Conservation (phyloP, 2,888 invertebrate genomes). For the Panopea generosa region DNA sequence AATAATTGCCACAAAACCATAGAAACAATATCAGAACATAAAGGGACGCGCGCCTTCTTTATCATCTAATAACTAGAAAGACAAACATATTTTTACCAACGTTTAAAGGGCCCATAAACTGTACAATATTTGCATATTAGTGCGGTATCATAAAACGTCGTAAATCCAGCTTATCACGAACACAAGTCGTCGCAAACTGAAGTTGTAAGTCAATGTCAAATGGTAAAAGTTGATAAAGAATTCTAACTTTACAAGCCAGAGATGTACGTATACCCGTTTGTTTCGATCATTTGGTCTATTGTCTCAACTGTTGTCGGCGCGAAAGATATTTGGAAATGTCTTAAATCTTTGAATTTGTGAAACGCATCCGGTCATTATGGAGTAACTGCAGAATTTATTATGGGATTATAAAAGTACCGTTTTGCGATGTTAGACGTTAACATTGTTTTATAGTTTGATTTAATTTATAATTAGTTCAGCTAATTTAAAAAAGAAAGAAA, state of each 20-base stretch:
- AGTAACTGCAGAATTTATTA: too few relatives aligned
- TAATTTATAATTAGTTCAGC: too few relatives aligned
- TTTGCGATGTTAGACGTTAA: too few relatives aligned
- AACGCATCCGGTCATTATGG: too few relatives aligned
- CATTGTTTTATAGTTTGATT: too few relatives aligned
- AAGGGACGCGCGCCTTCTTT: conserved; percentile 50
- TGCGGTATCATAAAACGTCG: conserved; percentile 59
- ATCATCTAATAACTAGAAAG: conserved; percentile 58
- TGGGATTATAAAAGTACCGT: too few relatives aligned
- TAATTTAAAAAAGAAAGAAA: too few relatives aligned
- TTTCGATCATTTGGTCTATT: conserved; percentile 4
- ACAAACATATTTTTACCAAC: conserved; percentile 59
- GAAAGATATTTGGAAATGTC: background rate
- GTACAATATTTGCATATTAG: conserved; percentile 63
- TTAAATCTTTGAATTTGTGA: too few relatives aligned
- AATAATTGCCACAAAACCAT: conserved; percentile 27
- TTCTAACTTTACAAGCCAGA: background rate
- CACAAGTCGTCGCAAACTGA: conserved; percentile 25
- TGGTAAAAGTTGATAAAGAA: background rate
- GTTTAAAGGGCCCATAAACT: conserved; percentile 56
- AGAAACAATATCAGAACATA: conserved; percentile 39
- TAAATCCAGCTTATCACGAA: conserved; percentile 61
- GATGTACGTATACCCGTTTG: background rate
- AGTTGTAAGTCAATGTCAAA: conserved; percentile 39
- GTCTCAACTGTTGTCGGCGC: background rate